Conservation (phyloP, 2,888 invertebrate genomes). For the Andrena haemorrhoa region DNA sequence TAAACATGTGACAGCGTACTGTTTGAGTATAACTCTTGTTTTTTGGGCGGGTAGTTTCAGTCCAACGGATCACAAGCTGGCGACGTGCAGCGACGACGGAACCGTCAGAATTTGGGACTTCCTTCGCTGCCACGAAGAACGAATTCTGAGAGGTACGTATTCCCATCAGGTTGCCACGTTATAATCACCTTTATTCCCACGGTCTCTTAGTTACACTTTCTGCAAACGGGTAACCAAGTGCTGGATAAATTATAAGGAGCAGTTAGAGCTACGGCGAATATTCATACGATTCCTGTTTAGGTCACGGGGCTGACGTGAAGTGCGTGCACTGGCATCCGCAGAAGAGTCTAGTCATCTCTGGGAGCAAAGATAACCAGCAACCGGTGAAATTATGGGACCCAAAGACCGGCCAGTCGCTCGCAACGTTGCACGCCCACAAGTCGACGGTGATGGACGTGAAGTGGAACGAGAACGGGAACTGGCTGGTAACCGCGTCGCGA, state of each 20-base stretch:
- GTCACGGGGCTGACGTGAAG: constrained; percentile 99
- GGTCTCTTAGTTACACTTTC: neutral
- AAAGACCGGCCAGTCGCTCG: constrained; percentile 96
- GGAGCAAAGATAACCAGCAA: constrained; percentile 99
- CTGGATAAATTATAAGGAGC: neutral
- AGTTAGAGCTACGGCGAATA: neutral
- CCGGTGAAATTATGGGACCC: constrained; percentile 99
- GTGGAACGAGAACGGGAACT: constrained; percentile 99
- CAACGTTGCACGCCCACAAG: constrained; percentile 99
- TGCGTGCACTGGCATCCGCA: constrained; percentile 99
- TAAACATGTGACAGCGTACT: constrained; percentile 63
- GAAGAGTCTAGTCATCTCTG: constrained; percentile 98
- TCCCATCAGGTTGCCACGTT: neutral
- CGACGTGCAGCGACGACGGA: constrained; percentile 99
- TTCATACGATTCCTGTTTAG: constrained; percentile 83
- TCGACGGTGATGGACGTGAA: constrained; percentile 99
- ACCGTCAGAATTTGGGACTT: constrained; percentile 99
- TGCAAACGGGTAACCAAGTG: constrained; percentile 34
- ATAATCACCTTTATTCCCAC: neutral
- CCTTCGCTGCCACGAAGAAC: constrained; percentile 97
- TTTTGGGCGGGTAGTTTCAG: constrained; percentile 93
- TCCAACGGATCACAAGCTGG: constrained; percentile 99
- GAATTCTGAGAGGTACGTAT: constrained; percentile 91
- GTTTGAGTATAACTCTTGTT: constrained; percentile 77
- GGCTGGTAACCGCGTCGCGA: constrained; percentile 99